A percentile compares a stretch with the other conserved stretches of the same genome.
These are phyloP conservation scores for Megalops cyprinoides DNA, from an alignment of 2,797 vertebrate genomes.

Conservation along the genomic window DNA sequence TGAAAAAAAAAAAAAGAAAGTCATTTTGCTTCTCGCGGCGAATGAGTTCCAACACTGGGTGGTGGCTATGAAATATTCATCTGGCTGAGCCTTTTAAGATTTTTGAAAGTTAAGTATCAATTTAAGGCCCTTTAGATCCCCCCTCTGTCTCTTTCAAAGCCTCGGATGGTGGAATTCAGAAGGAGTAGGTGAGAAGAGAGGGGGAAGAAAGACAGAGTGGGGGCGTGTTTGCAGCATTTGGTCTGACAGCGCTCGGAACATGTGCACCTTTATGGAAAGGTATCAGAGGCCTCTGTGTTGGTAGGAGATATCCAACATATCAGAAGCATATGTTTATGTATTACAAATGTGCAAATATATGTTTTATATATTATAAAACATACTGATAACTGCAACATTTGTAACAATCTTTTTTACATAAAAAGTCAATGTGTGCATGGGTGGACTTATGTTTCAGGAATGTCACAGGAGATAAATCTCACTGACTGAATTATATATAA, in stretches of 20 bases:
- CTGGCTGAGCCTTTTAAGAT: constrained; percentile 37
- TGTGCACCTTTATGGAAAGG: background rate
- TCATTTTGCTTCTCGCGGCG: constrained; percentile 17
- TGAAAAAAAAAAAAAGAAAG: constrained; percentile 27
- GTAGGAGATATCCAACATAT: background rate
- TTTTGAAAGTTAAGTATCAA: constrained; percentile 44
- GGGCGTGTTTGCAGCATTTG: background rate
- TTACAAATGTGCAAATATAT: background rate
- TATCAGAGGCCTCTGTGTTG: background rate
- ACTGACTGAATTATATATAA: too few relatives aligned
- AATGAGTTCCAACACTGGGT: constrained; percentile 34
- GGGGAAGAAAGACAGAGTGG: background rate
- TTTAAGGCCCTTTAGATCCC: constrained; percentile 41
- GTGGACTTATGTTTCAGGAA: too few relatives aligned
- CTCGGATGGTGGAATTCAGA: constrained; percentile 21
- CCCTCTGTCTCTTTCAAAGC: constrained; percentile 31
- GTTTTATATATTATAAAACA: too few relatives aligned
- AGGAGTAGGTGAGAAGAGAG: background rate
- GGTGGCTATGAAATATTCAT: constrained; percentile 40
- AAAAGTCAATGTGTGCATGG: too few relatives aligned
- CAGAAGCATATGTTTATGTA: background rate
- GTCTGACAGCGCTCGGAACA: background rate
- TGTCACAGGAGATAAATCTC: too few relatives aligned
- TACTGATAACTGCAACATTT: too few relatives aligned
- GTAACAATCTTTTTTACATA: too few relatives aligned